Evolutionary conservation across 2,888 invertebrate genomes (phyloP).

Genomic region (Drosophila rubida): DNA sequence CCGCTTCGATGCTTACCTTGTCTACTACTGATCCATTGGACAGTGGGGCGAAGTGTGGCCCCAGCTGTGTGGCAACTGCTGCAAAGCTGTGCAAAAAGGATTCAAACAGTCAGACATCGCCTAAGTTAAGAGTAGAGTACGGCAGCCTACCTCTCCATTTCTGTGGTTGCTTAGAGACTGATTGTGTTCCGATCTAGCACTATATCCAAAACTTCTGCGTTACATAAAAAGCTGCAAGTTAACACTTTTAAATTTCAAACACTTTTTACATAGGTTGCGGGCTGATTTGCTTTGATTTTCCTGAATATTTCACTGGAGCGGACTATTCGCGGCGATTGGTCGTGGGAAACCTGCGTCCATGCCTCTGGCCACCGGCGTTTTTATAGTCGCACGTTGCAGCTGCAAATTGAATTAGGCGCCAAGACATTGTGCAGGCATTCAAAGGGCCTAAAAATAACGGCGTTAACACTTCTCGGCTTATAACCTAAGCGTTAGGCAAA

Average conservation of each 20-base stretch:
- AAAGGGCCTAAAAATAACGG: constrained; percentile 62
- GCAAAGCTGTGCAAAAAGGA: constrained; percentile 55
- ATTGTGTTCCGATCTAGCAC: constrained; percentile 43
- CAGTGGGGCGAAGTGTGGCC: constrained; percentile 85
- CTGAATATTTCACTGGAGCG: constrained; percentile 74
- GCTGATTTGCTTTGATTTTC: constrained; percentile 27
- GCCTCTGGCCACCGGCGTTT: constrained; percentile 50
- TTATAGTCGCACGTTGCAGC: constrained; percentile 68
- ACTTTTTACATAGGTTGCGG: constrained; percentile 67
- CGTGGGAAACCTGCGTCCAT: constrained; percentile 76
- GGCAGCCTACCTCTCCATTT: constrained; percentile 81
- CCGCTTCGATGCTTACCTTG: too few species aligned
- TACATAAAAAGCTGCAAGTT: constrained; percentile 81
- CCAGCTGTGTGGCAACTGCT: constrained; percentile 75
- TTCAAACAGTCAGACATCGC: background rate
- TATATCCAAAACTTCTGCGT: constrained; percentile 68
- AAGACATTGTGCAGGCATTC: constrained; percentile 28
- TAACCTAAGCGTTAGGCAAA: constrained; percentile 48
- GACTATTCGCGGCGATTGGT: constrained; percentile 81
- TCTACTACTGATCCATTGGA: constrained; percentile 93
- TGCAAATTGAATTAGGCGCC: constrained; percentile 74
- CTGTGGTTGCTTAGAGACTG: constrained; percentile 12
- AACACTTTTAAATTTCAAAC: constrained; percentile 71
- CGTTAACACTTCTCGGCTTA: constrained; percentile 69
- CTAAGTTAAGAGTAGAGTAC: too few species aligned